Percentiles rank a stretch among this genome's conserved stretches.
Conservation (phyloP, 2,113 vertebrate genomes). For the Hiodon tergisus region DNA sequence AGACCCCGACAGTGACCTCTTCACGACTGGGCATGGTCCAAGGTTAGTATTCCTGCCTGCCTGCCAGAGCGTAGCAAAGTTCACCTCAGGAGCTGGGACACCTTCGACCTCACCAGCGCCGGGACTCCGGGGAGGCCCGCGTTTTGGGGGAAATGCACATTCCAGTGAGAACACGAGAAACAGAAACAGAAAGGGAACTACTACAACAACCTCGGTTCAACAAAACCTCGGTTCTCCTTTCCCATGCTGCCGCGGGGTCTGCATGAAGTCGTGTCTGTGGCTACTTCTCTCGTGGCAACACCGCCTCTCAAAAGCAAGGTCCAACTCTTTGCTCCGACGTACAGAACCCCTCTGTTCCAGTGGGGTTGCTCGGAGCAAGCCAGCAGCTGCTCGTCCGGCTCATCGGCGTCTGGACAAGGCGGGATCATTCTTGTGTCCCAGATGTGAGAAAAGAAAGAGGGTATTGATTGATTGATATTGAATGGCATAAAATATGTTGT, state of each 20-base stretch:
- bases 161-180: neutral
- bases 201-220: neutral
- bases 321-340: no score
- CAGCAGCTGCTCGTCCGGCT: no score
- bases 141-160: neutral
- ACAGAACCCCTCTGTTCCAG: no score
- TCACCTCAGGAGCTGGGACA: neutral
- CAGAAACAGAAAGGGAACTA: neutral
- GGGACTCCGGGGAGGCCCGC: neutral
- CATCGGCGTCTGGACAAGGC: no score
- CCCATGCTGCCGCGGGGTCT: neutral
- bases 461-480: no score
- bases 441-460: no score
- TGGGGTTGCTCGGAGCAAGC: no score
- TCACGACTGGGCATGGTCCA: neutral
- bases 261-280: no score
- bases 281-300: no score
- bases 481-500: no score
- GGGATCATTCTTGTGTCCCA: no score
- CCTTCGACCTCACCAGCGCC: neutral
- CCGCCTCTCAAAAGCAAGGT: neutral
- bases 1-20: neutral
- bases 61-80: neutral
- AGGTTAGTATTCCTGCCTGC: slow-evolving; percentile 3
- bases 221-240: neutral